Conservation (phyloP, 2,888 invertebrate species). For the Cerceris ruficornis region DNA sequence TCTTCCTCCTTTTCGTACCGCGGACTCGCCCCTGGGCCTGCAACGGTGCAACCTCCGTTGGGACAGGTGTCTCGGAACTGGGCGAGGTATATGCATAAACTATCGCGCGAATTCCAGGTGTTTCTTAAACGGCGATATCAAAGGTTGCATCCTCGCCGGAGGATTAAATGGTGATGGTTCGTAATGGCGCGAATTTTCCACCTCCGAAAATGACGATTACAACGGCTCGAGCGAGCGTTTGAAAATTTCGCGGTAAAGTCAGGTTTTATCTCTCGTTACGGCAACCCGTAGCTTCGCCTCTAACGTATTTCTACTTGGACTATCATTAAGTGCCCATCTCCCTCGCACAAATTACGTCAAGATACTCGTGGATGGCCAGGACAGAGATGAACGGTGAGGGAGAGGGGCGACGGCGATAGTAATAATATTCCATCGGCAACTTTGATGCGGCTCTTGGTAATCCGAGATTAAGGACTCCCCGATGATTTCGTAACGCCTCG, state of each 20-base stretch:
- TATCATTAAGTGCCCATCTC: constrained; percentile 50
- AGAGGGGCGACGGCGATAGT: constrained; percentile 45
- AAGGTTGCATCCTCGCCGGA: too few relatives aligned
- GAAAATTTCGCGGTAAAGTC: constrained; percentile 34
- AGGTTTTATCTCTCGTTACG: constrained; percentile 44
- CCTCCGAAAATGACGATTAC: too few relatives aligned
- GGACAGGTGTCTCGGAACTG: not conserved
- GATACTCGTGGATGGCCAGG: not conserved
- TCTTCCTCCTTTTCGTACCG: too few relatives aligned
- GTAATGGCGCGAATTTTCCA: too few relatives aligned
- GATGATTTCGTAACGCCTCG: constrained; percentile 61
- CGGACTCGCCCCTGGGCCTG: too few relatives aligned
- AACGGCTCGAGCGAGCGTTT: not conserved
- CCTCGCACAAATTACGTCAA: constrained; percentile 45
- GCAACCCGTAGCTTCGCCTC: constrained; percentile 45
- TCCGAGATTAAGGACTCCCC: constrained; percentile 59
- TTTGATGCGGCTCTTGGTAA: constrained; percentile 54
- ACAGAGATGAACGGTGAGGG: constrained; percentile 25
- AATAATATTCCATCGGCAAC: constrained; percentile 59
- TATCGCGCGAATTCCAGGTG: too few relatives aligned
- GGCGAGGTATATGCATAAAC: too few relatives aligned
- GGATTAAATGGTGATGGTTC: too few relatives aligned
- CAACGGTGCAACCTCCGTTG: not conserved
- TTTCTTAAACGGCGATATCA: too few relatives aligned
- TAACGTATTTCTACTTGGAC: constrained; percentile 51